phyloP scores from a whole-genome alignment of 2,113 vertebrate genomes.

The Rhineura floridana region DNA sequence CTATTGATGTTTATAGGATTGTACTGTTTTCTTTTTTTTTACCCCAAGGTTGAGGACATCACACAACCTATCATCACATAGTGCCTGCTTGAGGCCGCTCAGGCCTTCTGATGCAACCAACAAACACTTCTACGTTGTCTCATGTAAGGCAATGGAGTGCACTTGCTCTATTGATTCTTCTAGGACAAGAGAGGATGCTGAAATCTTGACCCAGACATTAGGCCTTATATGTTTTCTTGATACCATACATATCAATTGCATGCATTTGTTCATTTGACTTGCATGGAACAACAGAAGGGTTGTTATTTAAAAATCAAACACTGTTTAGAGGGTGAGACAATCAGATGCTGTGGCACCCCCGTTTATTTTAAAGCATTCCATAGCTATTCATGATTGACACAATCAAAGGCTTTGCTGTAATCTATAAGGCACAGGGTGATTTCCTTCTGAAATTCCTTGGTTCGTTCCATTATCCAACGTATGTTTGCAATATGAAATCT shows the following conservation, averaged over 20 bases:
- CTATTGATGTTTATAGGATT: background rate
- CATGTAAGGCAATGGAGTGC: background rate
- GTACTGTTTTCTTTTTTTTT: background rate
- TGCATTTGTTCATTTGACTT: background rate
- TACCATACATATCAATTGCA: background rate
- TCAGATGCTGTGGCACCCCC: no score
- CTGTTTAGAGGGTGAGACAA: background rate
- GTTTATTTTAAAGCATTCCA: no score
- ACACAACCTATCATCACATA: background rate
- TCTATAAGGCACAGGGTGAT: no score
- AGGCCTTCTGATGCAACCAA: background rate
- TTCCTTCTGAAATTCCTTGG: no score
- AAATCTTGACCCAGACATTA: constrained; percentile 13
- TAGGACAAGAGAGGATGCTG: background rate
- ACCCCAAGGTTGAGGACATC: background rate
- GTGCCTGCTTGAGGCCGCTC: background rate
- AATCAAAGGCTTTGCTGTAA: no score
- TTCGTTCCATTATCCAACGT: no score
- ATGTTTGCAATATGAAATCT: no score
- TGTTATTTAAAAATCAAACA: no score
- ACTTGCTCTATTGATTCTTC: background rate
- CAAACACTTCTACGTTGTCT: background rate
- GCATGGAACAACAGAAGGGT: background rate
- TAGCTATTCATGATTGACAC: no score
- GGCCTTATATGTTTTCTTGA: background rate